Evolutionary conservation across 1,140 invertebrate species (phyloP), one percentile per base, ranked within the genome.

Genomic region (Nasonia longicornis): DNA sequence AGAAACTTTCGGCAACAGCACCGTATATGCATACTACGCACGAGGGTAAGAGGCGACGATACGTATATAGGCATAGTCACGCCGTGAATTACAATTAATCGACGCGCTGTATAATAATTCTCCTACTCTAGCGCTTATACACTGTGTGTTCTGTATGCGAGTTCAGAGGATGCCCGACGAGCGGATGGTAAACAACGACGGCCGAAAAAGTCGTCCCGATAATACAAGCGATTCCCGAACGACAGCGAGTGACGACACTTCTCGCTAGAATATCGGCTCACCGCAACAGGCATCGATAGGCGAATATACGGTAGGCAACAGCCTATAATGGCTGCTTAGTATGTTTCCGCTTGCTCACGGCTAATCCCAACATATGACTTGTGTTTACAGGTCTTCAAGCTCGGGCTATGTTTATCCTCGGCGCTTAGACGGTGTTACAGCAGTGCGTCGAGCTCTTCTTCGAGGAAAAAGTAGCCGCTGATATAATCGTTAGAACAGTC

Each of bases 361-460:
- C 16, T 58, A 58, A 29, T 72, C 31, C 3, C 26, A 63, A 16
- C 48, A 70, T n/a, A 64, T 42, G 45, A 72, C 69, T 72, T 58
- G 58, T 79, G 48, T 72, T 79, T 79, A 72, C 45, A 79, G 77
- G 52, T 72, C 2, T 48, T 70, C 22, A 1, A 26, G 64, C 22
- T 26, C 10, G 26, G 8, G 20, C 0, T 67, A 31, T 67, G 64
- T 16, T 14, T 16, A 12, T 58, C 1, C 3, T 58, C 69, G 11
- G 20, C 69, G 7, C 31, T 20, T 71, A 42, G 16, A 8, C 29
- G 4, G 11, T 20, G 6, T 67, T 67, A 8, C 26, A 26, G 10
- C n/a, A 26, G 66, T 42, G 26, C 26, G 12, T 71, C 66, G 26
- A 67, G 26, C 3, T 67, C 11, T 29, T 29, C 22, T 29, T 58